A percentile compares a stretch with the other conserved stretches of the same genome.
Evolutionary conservation across 1,140 invertebrate species (phyloP).

Genomic region (Mya arenaria): DNA sequence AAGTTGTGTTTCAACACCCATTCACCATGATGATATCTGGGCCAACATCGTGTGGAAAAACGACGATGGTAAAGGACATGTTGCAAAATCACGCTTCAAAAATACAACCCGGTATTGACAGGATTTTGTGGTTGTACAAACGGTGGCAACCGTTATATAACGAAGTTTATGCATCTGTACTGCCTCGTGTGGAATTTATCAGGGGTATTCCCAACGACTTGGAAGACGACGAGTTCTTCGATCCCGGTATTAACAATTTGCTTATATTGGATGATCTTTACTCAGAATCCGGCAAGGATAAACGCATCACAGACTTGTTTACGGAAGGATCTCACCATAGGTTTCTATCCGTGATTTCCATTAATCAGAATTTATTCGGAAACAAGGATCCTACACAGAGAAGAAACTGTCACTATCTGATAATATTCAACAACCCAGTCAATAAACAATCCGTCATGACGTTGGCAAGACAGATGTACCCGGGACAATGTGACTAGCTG

Average conservation of each 20-base stretch:
- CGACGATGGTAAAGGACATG: background rate
- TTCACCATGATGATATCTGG: conserved; percentile 34
- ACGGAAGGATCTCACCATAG: conserved; percentile 33
- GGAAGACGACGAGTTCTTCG: conserved; percentile 16
- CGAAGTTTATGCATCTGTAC: background rate
- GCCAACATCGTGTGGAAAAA: conserved; percentile 27
- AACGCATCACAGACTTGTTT: conserved; percentile 8
- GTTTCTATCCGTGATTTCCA: conserved; percentile 14
- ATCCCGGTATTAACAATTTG: conserved; percentile 5
- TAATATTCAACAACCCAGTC: conserved; percentile 27
- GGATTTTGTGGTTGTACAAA: conserved; percentile 33
- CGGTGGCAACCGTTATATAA: conserved; percentile 35
- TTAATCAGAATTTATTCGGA: conserved; percentile 36
- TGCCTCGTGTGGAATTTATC: conserved; percentile 25
- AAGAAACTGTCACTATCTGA: conserved; percentile 34
- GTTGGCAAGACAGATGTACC: conserved; percentile 40
- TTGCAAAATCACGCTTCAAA: background rate
- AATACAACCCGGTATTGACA: conserved; percentile 3
- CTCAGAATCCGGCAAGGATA: conserved; percentile 8
- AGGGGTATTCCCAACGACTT: conserved; percentile 26
- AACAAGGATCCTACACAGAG: conserved; percentile 36
- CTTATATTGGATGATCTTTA: conserved; percentile 19
- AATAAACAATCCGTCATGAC: conserved; percentile 22
- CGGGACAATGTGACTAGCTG: conserved; percentile 3
- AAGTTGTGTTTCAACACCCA: conserved; percentile 12